Evolutionary conservation across 2,797 vertebrate genomes (phyloP), one percentile per base, ranked within the genome.

Genomic region (Nyctalus aviator): DNA sequence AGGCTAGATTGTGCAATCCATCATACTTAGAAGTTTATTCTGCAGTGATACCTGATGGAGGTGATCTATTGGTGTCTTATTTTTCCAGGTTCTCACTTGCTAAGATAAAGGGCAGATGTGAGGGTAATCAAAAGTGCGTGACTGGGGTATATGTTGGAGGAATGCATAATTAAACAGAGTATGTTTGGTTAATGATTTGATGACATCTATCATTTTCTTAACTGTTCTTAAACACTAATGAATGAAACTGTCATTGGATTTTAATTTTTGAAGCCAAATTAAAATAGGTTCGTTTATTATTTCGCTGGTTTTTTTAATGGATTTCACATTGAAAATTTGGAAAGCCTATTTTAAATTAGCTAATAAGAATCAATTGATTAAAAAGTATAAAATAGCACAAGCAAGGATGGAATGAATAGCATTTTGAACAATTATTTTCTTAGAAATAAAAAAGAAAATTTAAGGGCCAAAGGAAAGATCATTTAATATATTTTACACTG

Each of bases 241-340:
- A 59, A 21, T 32, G 12, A 85, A 84, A 90, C 84, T n/a, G 30
- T 17, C n/a, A 30, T 8, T 94, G 41, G 41, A 73, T 72, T 91
- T 93, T 91, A 88, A 57, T 78, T 78, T 94, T 64, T 50, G 71
- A 64, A 79, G 79, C 23, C 35, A 68, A 95, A 85, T 37, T 72
- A 55, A 25, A n/a, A 59, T 17, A 86, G 41, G n/a, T 78, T 66
- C 85, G 20, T 53, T 32, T 93, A 27, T 81, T 11, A 2, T 25
- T 83, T n/a, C 73, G 73, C 37, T 84, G 44, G 30, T 81, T 59
- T 50, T 59, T 23, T 32, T 0, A 77, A 66, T 32, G 15, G 30
- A 41, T 84, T 35, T 90, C 75, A 25, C 18, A 21, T 84, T 73
- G 94, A 46, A 59, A 66, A 69, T 18, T n/a, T 27, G 41, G 46